These are phyloP conservation scores for Drosophila greeni DNA, from an alignment of 2,888 invertebrate genomes.

Conservation along the genomic window DNA sequence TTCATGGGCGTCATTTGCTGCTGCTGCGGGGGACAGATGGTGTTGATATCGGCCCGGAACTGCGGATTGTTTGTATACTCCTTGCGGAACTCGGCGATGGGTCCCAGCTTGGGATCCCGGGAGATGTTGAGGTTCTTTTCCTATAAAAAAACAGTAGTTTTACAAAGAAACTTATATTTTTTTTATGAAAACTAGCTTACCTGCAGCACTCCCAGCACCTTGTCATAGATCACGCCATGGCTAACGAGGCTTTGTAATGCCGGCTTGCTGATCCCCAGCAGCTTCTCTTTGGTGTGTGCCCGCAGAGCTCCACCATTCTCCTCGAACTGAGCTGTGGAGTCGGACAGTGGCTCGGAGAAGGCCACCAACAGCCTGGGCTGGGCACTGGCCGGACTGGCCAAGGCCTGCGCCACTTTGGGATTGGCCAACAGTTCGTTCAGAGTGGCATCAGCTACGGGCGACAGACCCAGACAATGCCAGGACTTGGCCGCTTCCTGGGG, in stretches of 20 bases:
- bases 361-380: slow-evolving; percentile 73
- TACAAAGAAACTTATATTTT: not conserved
- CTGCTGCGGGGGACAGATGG: slow-evolving; percentile 72
- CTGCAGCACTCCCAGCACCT: slow-evolving; percentile 80
- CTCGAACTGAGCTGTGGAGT: slow-evolving; percentile 61
- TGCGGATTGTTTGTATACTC: slow-evolving; percentile 81
- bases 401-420: slow-evolving; percentile 65
- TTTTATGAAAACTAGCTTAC: slow-evolving; percentile 70
- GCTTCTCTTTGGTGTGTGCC: slow-evolving; percentile 77
- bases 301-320: slow-evolving; percentile 48
- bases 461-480: slow-evolving; percentile 52
- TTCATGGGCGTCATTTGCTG: slow-evolving; percentile 44
- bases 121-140: slow-evolving; percentile 81
- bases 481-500: slow-evolving; percentile 39
- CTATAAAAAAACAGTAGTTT: slow-evolving; percentile 48
- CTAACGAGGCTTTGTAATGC: slow-evolving; percentile 82
- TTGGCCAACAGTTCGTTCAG: slow-evolving; percentile 66
- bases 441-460: slow-evolving; percentile 63
- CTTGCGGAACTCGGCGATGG: slow-evolving; percentile 82
- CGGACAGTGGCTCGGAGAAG: slow-evolving; percentile 71
- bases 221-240: slow-evolving; percentile 82
- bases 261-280: slow-evolving; percentile 81
- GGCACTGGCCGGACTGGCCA: slow-evolving; percentile 45
- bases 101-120: slow-evolving; percentile 81
- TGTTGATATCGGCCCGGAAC: slow-evolving; percentile 81